Base-by-base conservation (phyloP, 37 sponge, comb jelly and placozoan genomes). In the Aplysina aerophoba region DNA sequence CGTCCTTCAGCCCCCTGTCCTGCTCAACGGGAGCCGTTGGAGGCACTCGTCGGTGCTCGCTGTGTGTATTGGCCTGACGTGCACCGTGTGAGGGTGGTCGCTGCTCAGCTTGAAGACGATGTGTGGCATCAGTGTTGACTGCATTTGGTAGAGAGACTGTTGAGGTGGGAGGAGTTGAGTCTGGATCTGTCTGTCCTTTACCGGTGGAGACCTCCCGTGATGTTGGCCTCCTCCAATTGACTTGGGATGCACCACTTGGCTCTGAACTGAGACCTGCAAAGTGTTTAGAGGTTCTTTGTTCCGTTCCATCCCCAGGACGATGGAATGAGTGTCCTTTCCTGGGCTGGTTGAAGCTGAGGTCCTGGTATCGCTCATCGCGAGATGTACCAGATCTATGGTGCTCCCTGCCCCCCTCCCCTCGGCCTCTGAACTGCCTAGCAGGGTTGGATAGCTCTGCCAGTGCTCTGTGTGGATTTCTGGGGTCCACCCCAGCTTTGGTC, bases 401-500 rank as follows among this genome's bases (percentile, higher is more conserved):
- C 27, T 27, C 28, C 28, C 27, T 62, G 28, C 4, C 24, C 24
- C 28, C 4, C 27, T n/a, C 27, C 24, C 24, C 28, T 62, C 11
- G 27, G 27, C 12, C 28, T 62, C 64, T 62, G 4, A 11, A 27
- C 4, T 2, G 27, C 12, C 28, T 62, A 27, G 64, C 36, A 71
- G 22, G 33, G 50, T 40, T 40, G 3, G 78, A 75, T 12, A 75
- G 78, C 11, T 75, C 78, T 22, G 78, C 31, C 25, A 75, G 78
- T 19, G 78, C 78, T 53, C 17, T 36, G 39, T 91, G 87, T 11
- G 91, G 91, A 67, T 86, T 83, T 16, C 38, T 55, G 15, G 90
- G 90, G 53, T 93, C 85, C 55, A 93, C 90, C 0, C 93, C 93
- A 59, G 88, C 90, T 16, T 83, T 61, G 0, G 35, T 25, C 12